Evolutionary conservation across 2,113 vertebrate species (phyloP).

Genomic region (Eonycteris spelaea): DNA sequence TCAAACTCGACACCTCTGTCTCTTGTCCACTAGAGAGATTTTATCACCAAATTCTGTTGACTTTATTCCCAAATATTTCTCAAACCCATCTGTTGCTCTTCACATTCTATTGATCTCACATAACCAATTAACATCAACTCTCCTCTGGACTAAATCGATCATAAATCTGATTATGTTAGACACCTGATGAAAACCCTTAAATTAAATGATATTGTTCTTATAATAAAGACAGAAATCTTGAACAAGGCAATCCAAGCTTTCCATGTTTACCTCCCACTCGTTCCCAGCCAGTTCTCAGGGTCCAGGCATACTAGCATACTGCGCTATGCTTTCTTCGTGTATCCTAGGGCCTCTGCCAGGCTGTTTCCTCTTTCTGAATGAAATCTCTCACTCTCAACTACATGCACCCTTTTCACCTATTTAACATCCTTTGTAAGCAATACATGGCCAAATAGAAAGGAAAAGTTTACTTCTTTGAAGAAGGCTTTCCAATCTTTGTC

Average conservation of each 20-base stretch:
- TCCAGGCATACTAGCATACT: too few species aligned
- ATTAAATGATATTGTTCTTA: not conserved
- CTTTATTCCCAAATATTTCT: not conserved
- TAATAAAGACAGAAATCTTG: not conserved
- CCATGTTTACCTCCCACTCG: not conserved
- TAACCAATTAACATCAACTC: not conserved
- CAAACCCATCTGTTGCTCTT: not conserved
- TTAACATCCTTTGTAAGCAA: not conserved
- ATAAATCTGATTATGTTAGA: not conserved
- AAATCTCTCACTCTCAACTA: not conserved
- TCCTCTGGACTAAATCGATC: not conserved
- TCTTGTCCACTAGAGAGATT: not conserved
- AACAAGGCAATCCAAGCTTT: too few species aligned
- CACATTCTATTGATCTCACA: not conserved
- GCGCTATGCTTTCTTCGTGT: fast-evolving
- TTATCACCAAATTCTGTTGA: conserved; percentile 10
- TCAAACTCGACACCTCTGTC: not conserved
- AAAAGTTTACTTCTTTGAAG: not conserved
- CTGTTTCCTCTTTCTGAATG: not conserved
- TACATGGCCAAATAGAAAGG: not conserved
- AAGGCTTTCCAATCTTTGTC: not conserved
- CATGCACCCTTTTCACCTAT: not conserved
- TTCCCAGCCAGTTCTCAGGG: not conserved
- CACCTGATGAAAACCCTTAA: not conserved
- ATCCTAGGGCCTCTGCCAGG: not conserved